Percentiles rank a stretch among this genome's conserved stretches.
These are phyloP conservation scores for Regulus satrapa DNA, from an alignment of 2,113 vertebrate species.

Conservation along the genomic window DNA sequence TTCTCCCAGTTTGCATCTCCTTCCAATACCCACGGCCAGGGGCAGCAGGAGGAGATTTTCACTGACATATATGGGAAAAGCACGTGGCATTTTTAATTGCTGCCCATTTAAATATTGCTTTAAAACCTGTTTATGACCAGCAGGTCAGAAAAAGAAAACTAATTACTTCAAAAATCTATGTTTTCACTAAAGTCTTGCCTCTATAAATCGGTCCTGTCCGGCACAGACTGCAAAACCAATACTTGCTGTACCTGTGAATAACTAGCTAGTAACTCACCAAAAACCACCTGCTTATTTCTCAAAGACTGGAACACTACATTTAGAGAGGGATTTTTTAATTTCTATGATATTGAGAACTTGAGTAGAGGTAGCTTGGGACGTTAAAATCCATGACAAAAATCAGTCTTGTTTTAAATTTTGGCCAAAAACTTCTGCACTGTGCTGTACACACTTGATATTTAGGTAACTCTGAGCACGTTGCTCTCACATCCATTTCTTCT, in stretches of 20 bases:
- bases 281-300: accelerated
- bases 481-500: background rate
- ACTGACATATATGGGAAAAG: background rate
- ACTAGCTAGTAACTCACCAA: background rate
- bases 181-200: background rate
- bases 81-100: background rate
- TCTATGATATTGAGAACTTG: background rate
- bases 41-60: background rate
- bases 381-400: background rate
- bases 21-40: accelerated
- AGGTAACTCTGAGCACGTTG: background rate
- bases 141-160: background rate
- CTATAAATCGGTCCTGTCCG: background rate
- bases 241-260: background rate
- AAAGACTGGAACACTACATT: background rate
- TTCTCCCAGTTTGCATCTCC: background rate
- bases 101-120: background rate
- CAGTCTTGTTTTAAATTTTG: background rate
- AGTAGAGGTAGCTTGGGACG: background rate
- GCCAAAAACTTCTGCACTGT: background rate
- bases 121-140: background rate
- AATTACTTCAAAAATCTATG: background rate
- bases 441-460: background rate
- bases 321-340: background rate
- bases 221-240: background rate